Evolutionary conservation across 1,140 invertebrate genomes (phyloP).

Genomic region (Argopecten irradians): DNA sequence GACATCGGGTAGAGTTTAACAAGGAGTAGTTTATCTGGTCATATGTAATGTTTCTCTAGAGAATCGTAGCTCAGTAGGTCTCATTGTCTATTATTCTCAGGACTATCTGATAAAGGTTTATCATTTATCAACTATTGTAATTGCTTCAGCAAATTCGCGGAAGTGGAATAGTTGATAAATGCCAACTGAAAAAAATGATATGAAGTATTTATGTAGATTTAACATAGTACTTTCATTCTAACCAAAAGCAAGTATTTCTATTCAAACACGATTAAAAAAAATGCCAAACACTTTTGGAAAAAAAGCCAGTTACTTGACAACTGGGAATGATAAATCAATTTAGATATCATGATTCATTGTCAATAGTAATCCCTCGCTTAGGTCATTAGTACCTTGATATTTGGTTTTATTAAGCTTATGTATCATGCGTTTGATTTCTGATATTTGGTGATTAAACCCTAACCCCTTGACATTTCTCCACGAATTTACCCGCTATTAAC

Average conservation of each 20-base stretch:
- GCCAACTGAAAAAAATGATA: too few relatives aligned
- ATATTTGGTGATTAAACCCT: not conserved
- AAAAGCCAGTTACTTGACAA: too few relatives aligned
- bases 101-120: not conserved
- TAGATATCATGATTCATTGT: too few relatives aligned
- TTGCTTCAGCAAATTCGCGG: not conserved
- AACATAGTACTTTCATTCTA: too few relatives aligned
- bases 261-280: too few relatives aligned
- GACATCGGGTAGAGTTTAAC: not conserved
- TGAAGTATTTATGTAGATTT: too few relatives aligned
- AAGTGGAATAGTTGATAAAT: not conserved
- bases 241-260: too few relatives aligned
- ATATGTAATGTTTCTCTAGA: not conserved
- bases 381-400: not conserved
- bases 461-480: not conserved
- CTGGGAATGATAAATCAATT: too few relatives aligned
- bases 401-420: not conserved
- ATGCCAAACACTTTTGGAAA: too few relatives aligned
- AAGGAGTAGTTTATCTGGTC: not conserved
- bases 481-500: not conserved
- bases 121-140: not conserved
- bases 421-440: not conserved
- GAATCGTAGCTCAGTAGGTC: not conserved
- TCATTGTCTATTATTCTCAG: slow-evolving; percentile 7
- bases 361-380: too few relatives aligned